Evolutionary conservation across 2,113 vertebrate species (phyloP).

Genomic region (Scomber japonicus): DNA sequence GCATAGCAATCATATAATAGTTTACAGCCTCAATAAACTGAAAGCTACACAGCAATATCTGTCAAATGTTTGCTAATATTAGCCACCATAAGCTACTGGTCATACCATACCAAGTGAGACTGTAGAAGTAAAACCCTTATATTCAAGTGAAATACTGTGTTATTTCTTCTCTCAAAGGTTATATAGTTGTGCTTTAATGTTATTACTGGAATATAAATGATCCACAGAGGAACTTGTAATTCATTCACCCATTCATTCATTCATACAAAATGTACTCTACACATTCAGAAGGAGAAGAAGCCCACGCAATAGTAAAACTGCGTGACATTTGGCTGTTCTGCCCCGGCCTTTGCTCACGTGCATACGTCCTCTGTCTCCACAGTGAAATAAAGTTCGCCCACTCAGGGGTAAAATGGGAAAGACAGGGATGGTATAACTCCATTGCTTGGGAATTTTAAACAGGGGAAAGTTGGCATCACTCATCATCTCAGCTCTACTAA

Average conservation of each 20-base stretch:
- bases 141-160: background rate
- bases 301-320: conserved; percentile 29
- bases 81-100: no score
- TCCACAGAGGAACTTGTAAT: background rate
- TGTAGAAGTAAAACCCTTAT: background rate
- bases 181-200: background rate
- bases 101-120: no score
- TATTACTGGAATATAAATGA: background rate
- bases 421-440: conserved; percentile 81
- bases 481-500: conserved; percentile 73
- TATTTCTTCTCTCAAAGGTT: background rate
- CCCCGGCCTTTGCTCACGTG: conserved; percentile 20
- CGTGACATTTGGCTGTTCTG: conserved; percentile 42
- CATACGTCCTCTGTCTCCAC: conserved; percentile 41
- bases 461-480: conserved; percentile 85
- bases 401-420: conserved; percentile 76
- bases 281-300: background rate
- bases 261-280: conserved; percentile 19
- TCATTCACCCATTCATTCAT: background rate
- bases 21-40: no score
- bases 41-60: background rate
- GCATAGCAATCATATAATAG: background rate
- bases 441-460: conserved; percentile 86
- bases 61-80: no score
- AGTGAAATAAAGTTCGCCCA: conserved; percentile 72